Base-by-base conservation (phyloP, 2,113 vertebrate species). In the Grallaria varia region DNA sequence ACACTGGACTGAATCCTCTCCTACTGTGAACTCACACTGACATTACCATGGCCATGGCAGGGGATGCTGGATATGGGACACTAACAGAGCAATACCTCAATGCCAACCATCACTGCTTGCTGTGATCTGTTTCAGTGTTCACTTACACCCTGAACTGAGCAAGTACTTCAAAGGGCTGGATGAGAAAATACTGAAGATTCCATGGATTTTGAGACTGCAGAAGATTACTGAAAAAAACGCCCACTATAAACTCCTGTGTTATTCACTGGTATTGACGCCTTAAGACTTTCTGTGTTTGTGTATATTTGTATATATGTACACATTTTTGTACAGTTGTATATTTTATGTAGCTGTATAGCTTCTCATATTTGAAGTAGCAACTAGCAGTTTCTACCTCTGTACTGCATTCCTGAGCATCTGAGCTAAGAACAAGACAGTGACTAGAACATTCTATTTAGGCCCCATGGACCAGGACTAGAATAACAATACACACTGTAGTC, bases 241-340 rank as follows among this genome's bases (percentile, higher is more conserved):
- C 22, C 1, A 0, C 53, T 81, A 58, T 24, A 18, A 81, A 84
- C 4, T 62, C 33, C 21, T 20, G 24, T 14, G 35, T 22, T 73
- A 69, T 5, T 60, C 16, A 73, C 5, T 3, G 1, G 9, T 47
- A n/a, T n/a, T n/a, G n/a, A n/a, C n/a, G n/a, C n/a, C n/a, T n/a
- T n/a, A n/a, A n/a, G n/a, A n/a, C n/a, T n/a, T n/a, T n/a, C n/a
- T n/a, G n/a, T n/a, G n/a, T n/a, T n/a, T n/a, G n/a, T n/a, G n/a
- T n/a, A n/a, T n/a, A n/a, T n/a, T n/a, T n/a, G n/a, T n/a, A n/a
- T n/a, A n/a, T n/a, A n/a, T n/a, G n/a, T n/a, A n/a, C n/a, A n/a
- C n/a, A n/a, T n/a, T n/a, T n/a, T n/a, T n/a, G n/a, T n/a, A n/a
- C n/a, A n/a, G n/a, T n/a, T n/a, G n/a, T n/a, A n/a, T n/a, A n/a